Evolutionary conservation across 2,888 invertebrate species (phyloP), one percentile per base, ranked within the genome.

Genomic region (Halocaridina rubra): DNA sequence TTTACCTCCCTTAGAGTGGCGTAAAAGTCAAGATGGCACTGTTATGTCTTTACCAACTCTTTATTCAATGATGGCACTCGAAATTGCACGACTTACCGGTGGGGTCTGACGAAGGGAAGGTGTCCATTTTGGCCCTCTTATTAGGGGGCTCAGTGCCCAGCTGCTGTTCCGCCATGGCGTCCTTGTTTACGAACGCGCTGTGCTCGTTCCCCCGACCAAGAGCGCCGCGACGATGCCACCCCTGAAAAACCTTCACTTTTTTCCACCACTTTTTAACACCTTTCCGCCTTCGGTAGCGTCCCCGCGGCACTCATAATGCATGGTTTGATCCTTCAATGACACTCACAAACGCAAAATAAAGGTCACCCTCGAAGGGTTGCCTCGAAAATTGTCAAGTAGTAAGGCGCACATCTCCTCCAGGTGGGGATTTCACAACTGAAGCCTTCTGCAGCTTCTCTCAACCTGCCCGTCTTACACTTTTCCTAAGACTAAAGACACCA

Each of bases 71-170:
- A 30, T 19, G 29, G 16, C 61, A 67, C 24, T 27, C 13, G 29
- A 22, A 64, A 16, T 27, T 33, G 22, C 39, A 29, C 13, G 64
- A 92, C 94, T 94, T 92, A 95, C 95, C 95, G 91, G 95, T 94
- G 90, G 94, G 93, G 92, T 95, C 95, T 90, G 95, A 94, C 91
- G 95, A 94, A 93, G 95, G 95, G 92, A 95, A 95, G 91, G 95
- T 94, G 93, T 95, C 94, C 92, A 97, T 95, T 93, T 97, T 97
- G 91, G 95, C 95, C 94, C 97, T 95, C 95, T 98, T 97, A 91
- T 95, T 96, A 92, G 97, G 97, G 94, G 97, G 97, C 93, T 97
- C 97, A 93, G 96, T 96, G 92, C 94, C 94, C 81, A 81, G 76
- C 85, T 81, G 87, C 81, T 86, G 86, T 46, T 87, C 87, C 76